phyloP scores from a whole-genome alignment of 2,113 vertebrate species.

The Atlantisia rogersi region DNA sequence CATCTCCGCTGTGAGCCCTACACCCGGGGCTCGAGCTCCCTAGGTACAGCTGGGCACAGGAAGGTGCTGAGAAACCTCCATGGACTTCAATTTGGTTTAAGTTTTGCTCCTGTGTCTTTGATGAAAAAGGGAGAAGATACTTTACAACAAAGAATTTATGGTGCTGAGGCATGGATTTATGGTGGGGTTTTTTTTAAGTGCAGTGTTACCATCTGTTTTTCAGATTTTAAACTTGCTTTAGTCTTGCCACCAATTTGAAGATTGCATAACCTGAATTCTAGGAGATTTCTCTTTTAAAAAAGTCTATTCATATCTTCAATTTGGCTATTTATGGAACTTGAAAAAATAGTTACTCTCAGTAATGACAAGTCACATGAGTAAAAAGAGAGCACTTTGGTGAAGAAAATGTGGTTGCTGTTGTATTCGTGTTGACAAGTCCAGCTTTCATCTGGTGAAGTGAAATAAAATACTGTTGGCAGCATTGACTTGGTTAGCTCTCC shows the following conservation, averaged over 20 bases:
- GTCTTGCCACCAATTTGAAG: neutral
- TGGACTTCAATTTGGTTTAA: neutral
- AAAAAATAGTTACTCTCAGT: neutral
- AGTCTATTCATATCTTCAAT: neutral
- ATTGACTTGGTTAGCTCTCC: neutral
- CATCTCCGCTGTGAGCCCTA: no score
- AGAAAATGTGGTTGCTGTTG: neutral
- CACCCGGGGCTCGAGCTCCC: no score
- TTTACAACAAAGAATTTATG: neutral
- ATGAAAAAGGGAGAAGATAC: neutral
- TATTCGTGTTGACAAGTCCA: neutral
- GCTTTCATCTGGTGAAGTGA: neutral
- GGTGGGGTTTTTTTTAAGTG: neutral
- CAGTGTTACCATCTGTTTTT: neutral
- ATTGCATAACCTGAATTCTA: neutral
- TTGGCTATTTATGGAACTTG: neutral
- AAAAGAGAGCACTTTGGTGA: neutral
- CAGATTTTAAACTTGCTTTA: neutral
- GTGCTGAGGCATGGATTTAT: neutral
- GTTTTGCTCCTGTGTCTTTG: neutral
- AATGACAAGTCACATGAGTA: neutral
- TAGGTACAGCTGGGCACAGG: no score
- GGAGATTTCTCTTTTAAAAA: neutral
- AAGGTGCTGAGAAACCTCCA: no score
- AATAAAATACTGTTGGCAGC: neutral